Base-by-base conservation (phyloP, 2,888 invertebrate genomes). In the Andrena flavipes region DNA sequence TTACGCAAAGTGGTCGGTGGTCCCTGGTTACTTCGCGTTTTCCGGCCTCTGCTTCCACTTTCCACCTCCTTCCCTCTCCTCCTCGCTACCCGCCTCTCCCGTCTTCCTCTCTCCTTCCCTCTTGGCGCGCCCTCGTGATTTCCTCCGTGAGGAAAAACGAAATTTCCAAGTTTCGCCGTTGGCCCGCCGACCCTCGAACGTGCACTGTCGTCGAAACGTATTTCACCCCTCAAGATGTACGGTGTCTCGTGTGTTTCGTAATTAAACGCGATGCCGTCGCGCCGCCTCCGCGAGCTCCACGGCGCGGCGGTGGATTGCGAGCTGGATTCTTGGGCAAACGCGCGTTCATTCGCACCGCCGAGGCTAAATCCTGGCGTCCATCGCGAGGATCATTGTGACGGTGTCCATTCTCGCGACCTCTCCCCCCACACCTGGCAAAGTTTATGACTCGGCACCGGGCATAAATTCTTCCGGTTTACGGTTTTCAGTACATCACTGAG, bases 1-100 rank as follows among this genome's bases (percentile, higher is more conserved):
- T 91, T 91, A 91, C 91, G 90, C 89, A 90, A 89, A 91, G 91
- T 91, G 90, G 90, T 91, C 84, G 89, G 89, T 82, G 88, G 91
- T 89, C 87, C 88, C 88, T 87, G 88, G 87, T 90, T 91, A 86
- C 90, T 87, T 87, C 85, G 85, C 86, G 86, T 91, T 91, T 91
- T 88, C 85, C 86, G 85, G 82, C 84, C 86, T 82, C 85, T 63
- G 82, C 78, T 74, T 82, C 85, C 75, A 72, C 64, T 72, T 76
- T 78, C 77, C 67, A 60, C 76, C 78, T 74, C 74, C 54, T 59
- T 74, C 62, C 26, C 69, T 42, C 10, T 10, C n/a, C 59, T 2
- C 56, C 26, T 20, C 33, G 13, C 51, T 7, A 10, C 6, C 26
- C 54, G 49, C 7, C 4, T n/a, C 16, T 23, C 48, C 26, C 6